phyloP scores from a whole-genome alignment of 2,113 vertebrate genomes.

The Tringa solitaria region DNA sequence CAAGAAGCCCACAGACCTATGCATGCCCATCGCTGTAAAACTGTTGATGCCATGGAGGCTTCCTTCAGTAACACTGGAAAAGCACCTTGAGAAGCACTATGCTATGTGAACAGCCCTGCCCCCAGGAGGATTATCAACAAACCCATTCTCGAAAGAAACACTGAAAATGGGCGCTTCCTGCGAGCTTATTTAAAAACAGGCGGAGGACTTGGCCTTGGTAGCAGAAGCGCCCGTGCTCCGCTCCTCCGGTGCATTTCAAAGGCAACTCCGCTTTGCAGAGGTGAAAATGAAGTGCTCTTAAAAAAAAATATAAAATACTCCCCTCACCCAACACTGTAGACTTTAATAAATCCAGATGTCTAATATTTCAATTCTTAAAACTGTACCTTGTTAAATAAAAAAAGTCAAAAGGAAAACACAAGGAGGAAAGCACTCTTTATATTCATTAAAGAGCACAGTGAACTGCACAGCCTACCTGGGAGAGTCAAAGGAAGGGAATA shows the following conservation, averaged over 20 bases:
- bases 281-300: background rate
- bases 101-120: background rate
- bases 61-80: background rate
- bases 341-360: conserved; percentile 24
- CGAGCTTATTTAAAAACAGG: background rate
- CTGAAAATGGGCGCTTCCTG: background rate
- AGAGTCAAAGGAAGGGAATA: background rate
- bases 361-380: background rate
- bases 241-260: background rate
- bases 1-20: background rate
- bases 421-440: background rate
- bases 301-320: background rate
- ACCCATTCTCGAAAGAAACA: background rate
- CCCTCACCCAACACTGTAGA: background rate
- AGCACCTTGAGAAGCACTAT: background rate
- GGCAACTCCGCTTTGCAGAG: background rate
- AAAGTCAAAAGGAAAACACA: background rate
- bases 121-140: background rate
- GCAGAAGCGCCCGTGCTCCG: accelerated
- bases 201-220: accelerated
- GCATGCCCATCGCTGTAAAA: background rate
- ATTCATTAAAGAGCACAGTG: background rate
- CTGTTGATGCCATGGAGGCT: accelerated
- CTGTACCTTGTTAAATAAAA: background rate
- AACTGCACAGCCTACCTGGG: background rate